These are phyloP conservation scores for Desmophyllum pertusum DNA, from an alignment of 92 coral and sea anemone species.

Conservation along the genomic window DNA sequence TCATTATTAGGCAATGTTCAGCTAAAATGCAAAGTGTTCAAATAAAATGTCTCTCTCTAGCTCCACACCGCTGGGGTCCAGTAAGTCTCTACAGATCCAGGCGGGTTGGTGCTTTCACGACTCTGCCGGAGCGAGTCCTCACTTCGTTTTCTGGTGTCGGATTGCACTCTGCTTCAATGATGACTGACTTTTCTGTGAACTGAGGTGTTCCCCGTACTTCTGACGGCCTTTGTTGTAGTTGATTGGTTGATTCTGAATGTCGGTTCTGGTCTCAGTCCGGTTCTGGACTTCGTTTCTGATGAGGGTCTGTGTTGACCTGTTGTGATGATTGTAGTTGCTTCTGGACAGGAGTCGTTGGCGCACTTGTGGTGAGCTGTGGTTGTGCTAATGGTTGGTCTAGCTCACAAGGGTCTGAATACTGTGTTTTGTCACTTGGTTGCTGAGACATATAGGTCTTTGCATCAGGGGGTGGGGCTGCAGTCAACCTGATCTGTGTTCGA, in stretches of 20 bases:
- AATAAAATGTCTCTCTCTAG: not conserved
- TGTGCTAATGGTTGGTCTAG: not conserved
- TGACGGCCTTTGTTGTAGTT: not conserved
- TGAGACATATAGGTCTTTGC: constrained; percentile 37
- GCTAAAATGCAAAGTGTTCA: too few relatives aligned
- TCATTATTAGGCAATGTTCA: not conserved
- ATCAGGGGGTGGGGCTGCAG: constrained; percentile 30
- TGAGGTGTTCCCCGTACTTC: not conserved
- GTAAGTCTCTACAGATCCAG: not conserved
- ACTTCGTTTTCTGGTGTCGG: not conserved
- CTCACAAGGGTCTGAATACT: not conserved
- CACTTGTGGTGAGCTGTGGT: not conserved
- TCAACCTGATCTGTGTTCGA: too few relatives aligned
- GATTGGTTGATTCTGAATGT: not conserved
- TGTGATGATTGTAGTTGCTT: not conserved
- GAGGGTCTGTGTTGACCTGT: too few relatives aligned
- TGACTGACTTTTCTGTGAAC: not conserved
- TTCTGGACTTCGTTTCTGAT: constrained; percentile 18
- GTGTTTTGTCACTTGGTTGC: not conserved
- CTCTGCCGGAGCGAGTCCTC: constrained; percentile 3
- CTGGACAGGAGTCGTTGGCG: not conserved
- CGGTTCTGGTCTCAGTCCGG: too few relatives aligned
- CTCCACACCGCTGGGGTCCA: not conserved
- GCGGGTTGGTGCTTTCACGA: constrained; percentile 5
- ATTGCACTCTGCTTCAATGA: not conserved